Percentiles rank a stretch among this genome's conserved stretches.
These are phyloP conservation scores for Probaryconus sp. DNA, from an alignment of 1,140 invertebrate species.

Conservation along the genomic window DNA sequence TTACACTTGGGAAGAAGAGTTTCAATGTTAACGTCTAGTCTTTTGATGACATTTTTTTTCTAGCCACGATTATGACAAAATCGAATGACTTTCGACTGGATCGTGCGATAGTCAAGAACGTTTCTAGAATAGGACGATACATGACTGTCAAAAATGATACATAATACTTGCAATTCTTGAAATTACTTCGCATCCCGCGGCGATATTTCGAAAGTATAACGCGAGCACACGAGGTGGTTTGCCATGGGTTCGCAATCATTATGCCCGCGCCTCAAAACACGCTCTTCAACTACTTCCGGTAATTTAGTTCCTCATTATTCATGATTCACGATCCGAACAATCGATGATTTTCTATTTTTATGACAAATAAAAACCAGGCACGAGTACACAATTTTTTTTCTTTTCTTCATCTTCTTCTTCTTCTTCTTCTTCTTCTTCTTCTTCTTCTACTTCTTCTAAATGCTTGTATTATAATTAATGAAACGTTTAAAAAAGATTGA, in stretches of 20 bases:
- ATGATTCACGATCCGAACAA: constrained; percentile 48
- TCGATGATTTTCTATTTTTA: constrained; percentile 44
- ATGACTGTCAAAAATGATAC: constrained; percentile 52
- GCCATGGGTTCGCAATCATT: constrained; percentile 33
- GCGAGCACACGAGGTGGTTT: constrained; percentile 35
- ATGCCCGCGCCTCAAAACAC: constrained; percentile 40
- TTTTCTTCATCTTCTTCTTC: too few relatives aligned
- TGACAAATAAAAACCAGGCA: too few relatives aligned
- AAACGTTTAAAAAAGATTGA: too few relatives aligned
- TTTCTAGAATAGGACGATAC: constrained; percentile 34
- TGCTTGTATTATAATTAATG: too few relatives aligned
- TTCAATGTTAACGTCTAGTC: too few relatives aligned
- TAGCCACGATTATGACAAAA: too few relatives aligned
- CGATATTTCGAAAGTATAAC: constrained; percentile 60
- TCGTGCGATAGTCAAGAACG: neutral
- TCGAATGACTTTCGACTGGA: too few relatives aligned
- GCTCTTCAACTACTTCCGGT: constrained; percentile 53
- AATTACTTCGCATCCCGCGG: constrained; percentile 49
- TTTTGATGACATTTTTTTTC: too few relatives aligned
- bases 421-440: too few relatives aligned
- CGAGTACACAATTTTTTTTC: too few relatives aligned
- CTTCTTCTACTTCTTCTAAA: too few relatives aligned
- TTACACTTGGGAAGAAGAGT: too few relatives aligned
- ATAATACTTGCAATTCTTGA: constrained; percentile 37
- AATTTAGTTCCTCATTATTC: constrained; percentile 56